Conservation (phyloP, 1,140 invertebrate genomes). For the Pantala flavescens region DNA sequence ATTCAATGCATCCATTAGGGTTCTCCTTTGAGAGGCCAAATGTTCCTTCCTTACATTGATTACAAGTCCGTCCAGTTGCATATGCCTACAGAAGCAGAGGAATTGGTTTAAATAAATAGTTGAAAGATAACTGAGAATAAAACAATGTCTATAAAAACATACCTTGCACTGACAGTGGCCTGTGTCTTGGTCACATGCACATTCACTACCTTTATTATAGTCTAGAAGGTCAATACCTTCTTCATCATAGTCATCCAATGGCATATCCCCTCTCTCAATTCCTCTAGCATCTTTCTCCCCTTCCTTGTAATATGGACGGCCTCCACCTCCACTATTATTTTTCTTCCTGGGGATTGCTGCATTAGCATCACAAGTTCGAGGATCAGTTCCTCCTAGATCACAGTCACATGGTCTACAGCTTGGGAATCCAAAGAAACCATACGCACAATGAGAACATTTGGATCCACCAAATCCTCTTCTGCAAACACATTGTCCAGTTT, state of each 20-base stretch:
- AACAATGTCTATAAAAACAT: slow-evolving; percentile 18
- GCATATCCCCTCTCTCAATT: neutral
- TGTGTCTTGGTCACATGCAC: slow-evolving; percentile 54
- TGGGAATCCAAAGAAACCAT: slow-evolving; percentile 83
- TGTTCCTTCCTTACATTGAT: slow-evolving; percentile 69
- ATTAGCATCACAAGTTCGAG: slow-evolving; percentile 42
- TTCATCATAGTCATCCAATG: neutral
- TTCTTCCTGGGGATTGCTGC: slow-evolving; percentile 24
- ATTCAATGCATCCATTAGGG: slow-evolving; percentile 70
- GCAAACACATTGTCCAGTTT: slow-evolving; percentile 71
- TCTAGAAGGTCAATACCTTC: neutral
- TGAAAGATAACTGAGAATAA: neutral
- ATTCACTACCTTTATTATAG: slow-evolving; percentile 36
- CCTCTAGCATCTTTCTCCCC: neutral
- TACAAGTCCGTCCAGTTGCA: slow-evolving; percentile 70
- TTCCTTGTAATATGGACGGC: neutral
- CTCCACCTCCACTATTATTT: neutral
- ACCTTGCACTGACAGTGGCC: slow-evolving; percentile 85
- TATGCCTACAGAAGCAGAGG: slow-evolving; percentile 35
- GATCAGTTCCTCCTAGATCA: slow-evolving; percentile 52
- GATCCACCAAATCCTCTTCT: slow-evolving; percentile 65
- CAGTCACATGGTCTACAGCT: slow-evolving; percentile 76
- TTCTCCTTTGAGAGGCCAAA: slow-evolving; percentile 66
- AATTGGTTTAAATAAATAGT: neutral
- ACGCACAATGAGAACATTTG: slow-evolving; percentile 68